A percentile compares a stretch with the other conserved stretches of the same genome.
phyloP scores from a whole-genome alignment of 23 tunicate genomes.

The Styela clava region DNA sequence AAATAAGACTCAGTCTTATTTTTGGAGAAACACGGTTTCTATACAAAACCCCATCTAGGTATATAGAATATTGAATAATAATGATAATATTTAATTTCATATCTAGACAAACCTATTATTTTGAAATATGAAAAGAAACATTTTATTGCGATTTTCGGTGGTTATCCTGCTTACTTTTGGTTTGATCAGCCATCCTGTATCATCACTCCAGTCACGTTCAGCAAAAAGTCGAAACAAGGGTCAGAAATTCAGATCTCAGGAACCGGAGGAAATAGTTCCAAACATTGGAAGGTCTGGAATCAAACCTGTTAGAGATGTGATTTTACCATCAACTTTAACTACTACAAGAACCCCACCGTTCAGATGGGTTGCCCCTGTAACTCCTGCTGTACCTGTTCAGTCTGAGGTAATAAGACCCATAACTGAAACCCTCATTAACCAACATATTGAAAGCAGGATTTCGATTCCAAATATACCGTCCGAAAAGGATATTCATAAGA shows the following conservation, averaged over 20 bases:
- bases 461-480: background rate
- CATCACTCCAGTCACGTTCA: background rate
- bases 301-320: background rate
- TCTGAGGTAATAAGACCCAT: background rate
- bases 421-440: background rate
- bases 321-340: background rate
- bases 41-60: too few relatives aligned
- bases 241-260: background rate
- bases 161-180: too few relatives aligned
- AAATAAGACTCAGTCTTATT: too few relatives aligned
- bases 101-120: too few relatives aligned
- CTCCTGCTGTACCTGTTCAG: background rate
- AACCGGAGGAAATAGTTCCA: background rate
- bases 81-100: too few relatives aligned
- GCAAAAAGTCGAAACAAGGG: background rate
- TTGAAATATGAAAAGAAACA: too few relatives aligned
- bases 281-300: background rate
- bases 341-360: background rate
- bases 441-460: background rate
- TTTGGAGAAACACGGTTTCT: too few relatives aligned
- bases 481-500: background rate
- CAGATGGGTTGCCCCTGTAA: background rate
- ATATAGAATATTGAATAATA: too few relatives aligned
- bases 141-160: too few relatives aligned
- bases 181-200: too few relatives aligned